phyloP scores from a whole-genome alignment of 2,113 vertebrate species.

The zebrafish (Danio rerio) region GRCz12tu NC_133198.1:21680501-21681000 shows the following conservation, averaged over 20 bases:
- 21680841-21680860: slow-evolving; percentile 80
- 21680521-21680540: too few relatives aligned
- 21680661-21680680: too few relatives aligned
- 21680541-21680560: too few relatives aligned
- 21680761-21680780: slow-evolving; percentile 45
- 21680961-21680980: slow-evolving; percentile 66
- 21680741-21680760: not conserved
- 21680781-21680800: not conserved
- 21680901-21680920: slow-evolving; percentile 66
- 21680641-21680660: too few relatives aligned
- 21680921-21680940: slow-evolving; percentile 55
- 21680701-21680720: not conserved
- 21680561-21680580: too few relatives aligned
- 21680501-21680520: too few relatives aligned
- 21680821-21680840: slow-evolving; percentile 64
- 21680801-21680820: too few relatives aligned
- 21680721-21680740: not conserved
- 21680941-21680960: slow-evolving; percentile 66
- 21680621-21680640: not conserved
- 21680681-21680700: not conserved
- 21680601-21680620: not conserved
- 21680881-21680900: slow-evolving; percentile 77
- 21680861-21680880: slow-evolving; percentile 78
- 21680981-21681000: slow-evolving; percentile 38
- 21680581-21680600: too few relatives aligned